A percentile compares a stretch with the other conserved stretches of the same genome.
Evolutionary conservation across 2,797 vertebrate species (phyloP).

Genomic region (Natrix natrix): DNA sequence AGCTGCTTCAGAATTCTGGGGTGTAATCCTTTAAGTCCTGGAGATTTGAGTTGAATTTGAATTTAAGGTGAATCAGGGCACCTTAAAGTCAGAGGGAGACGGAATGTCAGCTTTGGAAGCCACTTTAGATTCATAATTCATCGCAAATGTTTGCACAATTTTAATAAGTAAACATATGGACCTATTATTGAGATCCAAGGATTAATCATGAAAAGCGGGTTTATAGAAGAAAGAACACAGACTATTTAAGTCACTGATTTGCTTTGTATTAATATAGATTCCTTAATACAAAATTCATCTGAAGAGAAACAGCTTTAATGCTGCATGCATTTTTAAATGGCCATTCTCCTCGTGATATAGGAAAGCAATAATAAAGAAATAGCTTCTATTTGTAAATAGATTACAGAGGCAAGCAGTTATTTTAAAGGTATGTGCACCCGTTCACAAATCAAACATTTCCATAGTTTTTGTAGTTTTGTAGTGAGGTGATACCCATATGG

Average conservation of each 20-base stretch:
- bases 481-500: neutral
- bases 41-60: neutral
- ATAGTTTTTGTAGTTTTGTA: neutral
- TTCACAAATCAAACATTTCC: neutral
- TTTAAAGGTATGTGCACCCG: neutral
- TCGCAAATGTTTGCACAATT: neutral
- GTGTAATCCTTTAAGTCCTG: neutral
- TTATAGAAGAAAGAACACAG: neutral
- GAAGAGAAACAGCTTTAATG: neutral
- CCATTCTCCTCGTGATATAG: neutral
- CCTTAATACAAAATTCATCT: neutral
- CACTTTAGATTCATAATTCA: neutral
- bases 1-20: neutral
- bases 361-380: neutral
- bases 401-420: neutral
- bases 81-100: neutral
- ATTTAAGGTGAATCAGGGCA: neutral
- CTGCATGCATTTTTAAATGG: neutral
- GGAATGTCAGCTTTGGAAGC: too few species aligned
- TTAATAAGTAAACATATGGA: neutral
- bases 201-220: neutral
- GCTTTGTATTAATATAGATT: neutral
- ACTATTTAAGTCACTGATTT: neutral
- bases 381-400: neutral
- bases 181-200: neutral